phyloP scores from a whole-genome alignment of 2,113 vertebrate species.

The Nasalis larvatus region DNA sequence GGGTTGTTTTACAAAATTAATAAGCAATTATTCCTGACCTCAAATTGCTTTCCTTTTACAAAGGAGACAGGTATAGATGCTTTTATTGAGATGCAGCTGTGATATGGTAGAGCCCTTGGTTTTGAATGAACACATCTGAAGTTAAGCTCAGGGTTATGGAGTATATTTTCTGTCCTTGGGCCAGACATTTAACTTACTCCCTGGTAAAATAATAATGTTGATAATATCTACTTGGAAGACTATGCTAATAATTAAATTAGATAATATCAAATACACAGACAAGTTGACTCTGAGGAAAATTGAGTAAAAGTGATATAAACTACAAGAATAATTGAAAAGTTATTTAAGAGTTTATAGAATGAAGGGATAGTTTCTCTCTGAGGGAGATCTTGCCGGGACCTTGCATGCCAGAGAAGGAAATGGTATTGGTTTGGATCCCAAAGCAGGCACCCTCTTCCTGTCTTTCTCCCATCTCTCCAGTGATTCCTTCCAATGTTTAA shows the following conservation, averaged over 20 bases:
- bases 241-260: neutral
- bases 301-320: neutral
- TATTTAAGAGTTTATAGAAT: neutral
- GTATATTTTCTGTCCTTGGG: neutral
- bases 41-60: neutral
- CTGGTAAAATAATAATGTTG: neutral
- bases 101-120: neutral
- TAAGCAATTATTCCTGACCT: neutral
- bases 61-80: neutral
- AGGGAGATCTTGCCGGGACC: neutral
- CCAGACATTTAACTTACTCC: neutral
- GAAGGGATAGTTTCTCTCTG: neutral
- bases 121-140: neutral
- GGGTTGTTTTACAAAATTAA: neutral
- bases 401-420: neutral
- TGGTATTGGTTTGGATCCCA: neutral
- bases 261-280: neutral
- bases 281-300: neutral
- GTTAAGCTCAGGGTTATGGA: neutral
- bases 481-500: neutral
- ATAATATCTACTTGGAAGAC: neutral
- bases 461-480: no score
- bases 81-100: neutral
- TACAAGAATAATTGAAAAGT: neutral
- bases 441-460: no score